Percentiles rank a stretch among this genome's conserved stretches.
Conservation (phyloP, 2,113 vertebrate genomes). For the Pungitius pungitius region DNA sequence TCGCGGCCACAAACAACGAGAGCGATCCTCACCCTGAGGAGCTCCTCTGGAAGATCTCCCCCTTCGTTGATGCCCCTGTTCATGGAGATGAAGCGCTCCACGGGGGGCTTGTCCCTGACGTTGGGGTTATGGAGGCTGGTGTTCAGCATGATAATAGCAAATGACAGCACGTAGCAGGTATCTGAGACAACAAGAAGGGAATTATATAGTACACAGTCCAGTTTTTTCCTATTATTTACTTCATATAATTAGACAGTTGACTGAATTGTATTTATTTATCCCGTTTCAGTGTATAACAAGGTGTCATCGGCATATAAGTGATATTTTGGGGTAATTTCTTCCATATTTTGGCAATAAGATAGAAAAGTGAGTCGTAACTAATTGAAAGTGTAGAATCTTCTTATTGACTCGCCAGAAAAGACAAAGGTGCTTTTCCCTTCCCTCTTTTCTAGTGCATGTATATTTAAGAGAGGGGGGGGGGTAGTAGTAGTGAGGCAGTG, state of each 20-base stretch:
- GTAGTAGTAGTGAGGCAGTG: too few species aligned
- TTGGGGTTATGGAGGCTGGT: slow-evolving; percentile 99
- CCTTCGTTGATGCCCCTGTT: slow-evolving; percentile 98
- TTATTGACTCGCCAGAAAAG: not conserved
- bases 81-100: slow-evolving; percentile 97
- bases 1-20: slow-evolving; percentile 3
- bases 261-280: not conserved
- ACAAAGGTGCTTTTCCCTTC: not conserved
- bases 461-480: not conserved
- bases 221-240: slow-evolving; percentile 2
- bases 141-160: slow-evolving; percentile 98
- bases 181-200: slow-evolving; percentile 77
- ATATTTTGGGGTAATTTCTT: not conserved
- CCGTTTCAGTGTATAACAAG: not conserved
- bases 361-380: not conserved
- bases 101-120: slow-evolving; percentile 94
- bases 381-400: not conserved
- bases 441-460: not conserved
- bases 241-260: not conserved
- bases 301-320: slow-evolving; percentile 28
- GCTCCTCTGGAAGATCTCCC: slow-evolving; percentile 95
- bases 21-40: slow-evolving; percentile 84
- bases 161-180: slow-evolving; percentile 96
- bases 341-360: not conserved
- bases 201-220: not conserved